A percentile compares a stretch with the other conserved stretches of the same genome.
Conservation (phyloP, 2,888 invertebrate genomes). For the Protodeltote pygarga region DNA sequence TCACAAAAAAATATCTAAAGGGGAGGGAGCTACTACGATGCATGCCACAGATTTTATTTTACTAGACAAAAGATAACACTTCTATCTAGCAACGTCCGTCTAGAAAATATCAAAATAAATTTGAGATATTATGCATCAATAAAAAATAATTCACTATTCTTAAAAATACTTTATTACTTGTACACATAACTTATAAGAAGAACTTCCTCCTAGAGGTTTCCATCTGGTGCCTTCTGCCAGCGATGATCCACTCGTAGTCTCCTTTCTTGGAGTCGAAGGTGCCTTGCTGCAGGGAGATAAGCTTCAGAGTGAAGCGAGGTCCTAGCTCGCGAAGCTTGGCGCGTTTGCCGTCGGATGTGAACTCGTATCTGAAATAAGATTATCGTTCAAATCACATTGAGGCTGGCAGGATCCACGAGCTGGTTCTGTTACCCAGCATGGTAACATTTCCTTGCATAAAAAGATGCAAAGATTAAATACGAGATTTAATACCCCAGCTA, state of each 20-base stretch:
- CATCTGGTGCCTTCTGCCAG: constrained; percentile 96
- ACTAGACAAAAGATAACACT: no score
- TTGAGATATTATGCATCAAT: no score
- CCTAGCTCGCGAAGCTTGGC: constrained; percentile 96
- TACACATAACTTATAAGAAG: constrained; percentile 89
- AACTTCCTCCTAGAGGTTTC: constrained; percentile 97
- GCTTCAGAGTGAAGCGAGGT: constrained; percentile 97
- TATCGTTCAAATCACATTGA: constrained; percentile 8
- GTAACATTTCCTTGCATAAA: no score
- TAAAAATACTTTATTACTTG: constrained; percentile 45
- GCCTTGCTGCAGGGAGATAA: constrained; percentile 97
- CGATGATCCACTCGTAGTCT: constrained; percentile 98
- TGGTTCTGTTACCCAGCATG: no score
- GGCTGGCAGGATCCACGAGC: no score
- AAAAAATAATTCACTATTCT: constrained; percentile 10
- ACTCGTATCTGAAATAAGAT: constrained; percentile 91
- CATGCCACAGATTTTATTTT: no score
- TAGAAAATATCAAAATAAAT: no score
- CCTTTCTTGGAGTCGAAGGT: constrained; percentile 99
- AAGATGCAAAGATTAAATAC: no score
- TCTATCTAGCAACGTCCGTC: no score
- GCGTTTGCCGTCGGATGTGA: constrained; percentile 92
- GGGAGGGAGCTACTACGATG: no score
- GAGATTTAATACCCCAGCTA: no score
- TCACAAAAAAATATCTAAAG: no score